A percentile compares a stretch with the other conserved stretches of the same genome.
Conservation (phyloP, 2,888 invertebrate species). For the Melipona beecheii region DNA sequence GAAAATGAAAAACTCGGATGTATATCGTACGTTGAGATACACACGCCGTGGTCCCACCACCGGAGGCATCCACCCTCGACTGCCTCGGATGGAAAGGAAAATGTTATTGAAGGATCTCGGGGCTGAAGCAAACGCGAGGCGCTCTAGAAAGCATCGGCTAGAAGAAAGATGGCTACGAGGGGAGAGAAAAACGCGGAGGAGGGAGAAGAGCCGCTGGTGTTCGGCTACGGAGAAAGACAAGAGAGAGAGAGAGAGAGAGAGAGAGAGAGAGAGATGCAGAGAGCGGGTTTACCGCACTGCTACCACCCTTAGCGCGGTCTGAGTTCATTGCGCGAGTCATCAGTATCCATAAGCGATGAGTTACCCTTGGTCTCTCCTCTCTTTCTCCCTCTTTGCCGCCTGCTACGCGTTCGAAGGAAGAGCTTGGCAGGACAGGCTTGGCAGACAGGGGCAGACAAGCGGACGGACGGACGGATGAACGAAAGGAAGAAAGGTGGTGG, state of each 20-base stretch:
- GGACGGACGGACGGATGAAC: slow-evolving; percentile 8
- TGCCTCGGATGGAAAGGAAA: slow-evolving; percentile 68
- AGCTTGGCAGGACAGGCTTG: slow-evolving; percentile 18
- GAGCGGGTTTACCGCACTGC: slow-evolving; percentile 71
- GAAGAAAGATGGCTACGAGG: slow-evolving; percentile 51
- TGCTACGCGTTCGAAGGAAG: slow-evolving; percentile 18
- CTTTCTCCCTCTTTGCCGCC: slow-evolving; percentile 73
- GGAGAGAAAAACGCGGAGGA: slow-evolving; percentile 71
- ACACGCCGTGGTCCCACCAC: slow-evolving; percentile 13
- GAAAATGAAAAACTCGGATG: slow-evolving; percentile 28
- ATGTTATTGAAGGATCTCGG: slow-evolving; percentile 80
- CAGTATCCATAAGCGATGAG: slow-evolving; percentile 92
- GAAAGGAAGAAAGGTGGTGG: slow-evolving; percentile 36
- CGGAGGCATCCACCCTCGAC: slow-evolving; percentile 20
- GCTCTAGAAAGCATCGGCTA: slow-evolving; percentile 18
- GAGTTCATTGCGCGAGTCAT: slow-evolving; percentile 89
- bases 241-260: slow-evolving; percentile 53
- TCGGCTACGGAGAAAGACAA: background rate
- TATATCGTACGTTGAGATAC: slow-evolving; percentile 12
- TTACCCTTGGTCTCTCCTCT: slow-evolving; percentile 71
- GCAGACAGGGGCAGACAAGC: background rate
- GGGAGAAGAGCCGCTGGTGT: slow-evolving; percentile 70
- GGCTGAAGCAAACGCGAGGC: slow-evolving; percentile 33
- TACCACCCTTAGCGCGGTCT: slow-evolving; percentile 77
- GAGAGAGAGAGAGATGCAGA: slow-evolving; percentile 63